Evolutionary conservation across 2,888 invertebrate genomes (phyloP).

Genomic region (Epinotia brunnichana): DNA sequence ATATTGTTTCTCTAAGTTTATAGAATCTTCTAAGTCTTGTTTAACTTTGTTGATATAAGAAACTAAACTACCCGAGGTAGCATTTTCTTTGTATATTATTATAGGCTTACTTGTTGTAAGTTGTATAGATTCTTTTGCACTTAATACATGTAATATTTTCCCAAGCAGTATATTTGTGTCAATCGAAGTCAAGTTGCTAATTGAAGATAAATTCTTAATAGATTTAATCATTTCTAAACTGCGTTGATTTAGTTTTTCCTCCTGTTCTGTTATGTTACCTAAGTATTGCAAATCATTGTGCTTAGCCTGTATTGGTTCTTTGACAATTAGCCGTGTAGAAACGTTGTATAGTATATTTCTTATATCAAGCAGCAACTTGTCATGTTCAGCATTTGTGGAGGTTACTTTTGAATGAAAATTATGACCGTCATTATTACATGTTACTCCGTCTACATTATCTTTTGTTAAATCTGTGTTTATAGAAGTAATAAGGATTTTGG

Average conservation of each 20-base stretch:
- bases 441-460: conserved; percentile 58
- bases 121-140: conserved; percentile 29
- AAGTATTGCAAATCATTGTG: conserved; percentile 37
- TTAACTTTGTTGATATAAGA: conserved; percentile 50
- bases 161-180: conserved; percentile 51
- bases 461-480: conserved; percentile 52
- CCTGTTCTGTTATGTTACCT: conserved; percentile 40
- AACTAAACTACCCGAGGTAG: conserved; percentile 46
- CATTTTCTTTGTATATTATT: conserved; percentile 46
- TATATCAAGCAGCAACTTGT: conserved; percentile 50
- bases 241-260: conserved; percentile 34
- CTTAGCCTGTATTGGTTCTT: conserved; percentile 1
- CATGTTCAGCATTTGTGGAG: conserved; percentile 26
- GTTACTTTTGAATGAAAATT: neutral
- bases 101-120: conserved; percentile 30
- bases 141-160: conserved; percentile 49
- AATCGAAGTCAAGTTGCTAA: conserved; percentile 21
- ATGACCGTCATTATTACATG: conserved; percentile 48
- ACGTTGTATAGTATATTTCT: conserved; percentile 51
- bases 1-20: conserved; percentile 50
- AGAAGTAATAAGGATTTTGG: conserved; percentile 57
- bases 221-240: conserved; percentile 21
- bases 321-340: conserved; percentile 38
- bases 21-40: conserved; percentile 49
- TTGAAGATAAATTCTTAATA: conserved; percentile 18